Conservation (phyloP, 2,888 invertebrate genomes). For the Diogma glabrata region DNA sequence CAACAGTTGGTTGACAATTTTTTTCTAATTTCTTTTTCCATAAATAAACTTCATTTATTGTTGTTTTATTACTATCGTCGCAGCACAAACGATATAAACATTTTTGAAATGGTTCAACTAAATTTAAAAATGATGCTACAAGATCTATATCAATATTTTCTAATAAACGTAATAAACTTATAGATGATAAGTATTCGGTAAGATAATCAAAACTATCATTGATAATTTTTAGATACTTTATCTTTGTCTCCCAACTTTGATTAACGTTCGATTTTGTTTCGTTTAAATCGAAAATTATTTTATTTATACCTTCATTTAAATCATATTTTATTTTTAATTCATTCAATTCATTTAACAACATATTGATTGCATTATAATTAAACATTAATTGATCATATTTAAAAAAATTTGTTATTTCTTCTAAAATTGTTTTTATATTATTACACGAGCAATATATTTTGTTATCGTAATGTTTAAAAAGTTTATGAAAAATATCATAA, state of each 20-base stretch:
- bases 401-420: conserved; percentile 1
- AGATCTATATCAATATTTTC: conserved; percentile 2
- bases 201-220: conserved; percentile 2
- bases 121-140: neutral
- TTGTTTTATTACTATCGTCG: conserved; percentile 3
- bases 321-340: conserved; percentile 4
- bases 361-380: conserved; percentile 4
- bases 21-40: conserved; percentile 17
- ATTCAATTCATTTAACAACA: neutral
- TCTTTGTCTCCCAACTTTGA: neutral
- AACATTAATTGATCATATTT: neutral
- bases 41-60: conserved; percentile 16
- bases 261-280: neutral
- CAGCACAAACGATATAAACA: conserved; percentile 5
- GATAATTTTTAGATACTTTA: neutral
- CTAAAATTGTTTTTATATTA: conserved; percentile 6
- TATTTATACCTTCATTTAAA: neutral
- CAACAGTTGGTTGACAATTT: conserved; percentile 7
- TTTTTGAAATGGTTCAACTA: conserved; percentile 6
- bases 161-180: neutral
- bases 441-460: conserved; percentile 6
- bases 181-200: neutral
- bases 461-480: conserved; percentile 3
- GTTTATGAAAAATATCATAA: conserved; percentile 4
- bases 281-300: neutral